phyloP scores from a whole-genome alignment of 2,888 invertebrate species.

The Mythimna albipuncta region DNA sequence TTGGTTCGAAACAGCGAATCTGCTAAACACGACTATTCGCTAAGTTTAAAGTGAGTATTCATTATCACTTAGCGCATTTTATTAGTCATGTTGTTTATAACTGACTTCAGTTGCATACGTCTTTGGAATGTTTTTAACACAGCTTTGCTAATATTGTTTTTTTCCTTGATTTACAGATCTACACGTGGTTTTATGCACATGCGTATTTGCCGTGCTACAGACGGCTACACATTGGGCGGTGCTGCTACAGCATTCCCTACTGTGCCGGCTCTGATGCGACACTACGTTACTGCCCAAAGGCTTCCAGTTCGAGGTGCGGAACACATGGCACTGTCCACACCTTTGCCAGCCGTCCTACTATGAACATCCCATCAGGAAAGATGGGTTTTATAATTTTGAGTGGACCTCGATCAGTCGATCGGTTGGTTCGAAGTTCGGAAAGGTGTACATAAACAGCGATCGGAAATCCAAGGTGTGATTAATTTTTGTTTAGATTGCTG shows the following conservation, averaged over 20 bases:
- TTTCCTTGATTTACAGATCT: conserved; percentile 92
- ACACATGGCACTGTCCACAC: conserved; percentile 98
- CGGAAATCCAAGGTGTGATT: conserved; percentile 65
- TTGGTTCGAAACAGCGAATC: conserved; percentile 98
- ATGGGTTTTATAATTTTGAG: conserved; percentile 57
- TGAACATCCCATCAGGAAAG: conserved; percentile 76
- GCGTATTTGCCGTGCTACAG: conserved; percentile 96
- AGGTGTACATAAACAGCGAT: conserved; percentile 68
- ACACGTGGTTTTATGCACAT: conserved; percentile 99
- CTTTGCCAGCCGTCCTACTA: conserved; percentile 96
- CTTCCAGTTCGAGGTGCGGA: conserved; percentile 98
- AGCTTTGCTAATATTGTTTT: conserved; percentile 31
- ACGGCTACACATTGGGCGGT: conserved; percentile 97
- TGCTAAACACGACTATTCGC: conserved; percentile 97
- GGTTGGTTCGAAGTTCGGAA: conserved; percentile 61
- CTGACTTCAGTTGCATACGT: conserved; percentile 1
- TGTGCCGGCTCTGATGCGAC: conserved; percentile 98
- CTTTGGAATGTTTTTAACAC: conserved; percentile 18
- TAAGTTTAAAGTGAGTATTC: conserved; percentile 97
- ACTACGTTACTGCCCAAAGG: conserved; percentile 96
- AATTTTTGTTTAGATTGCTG: conserved; percentile 70
- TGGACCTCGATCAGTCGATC: conserved; percentile 47
- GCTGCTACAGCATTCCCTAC: conserved; percentile 97
- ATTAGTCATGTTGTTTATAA: conserved; percentile 23
- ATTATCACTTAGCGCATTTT: conserved; percentile 6